Evolutionary conservation across 2,797 vertebrate species (phyloP).

Genomic region (Pipistrellus nathusii): DNA sequence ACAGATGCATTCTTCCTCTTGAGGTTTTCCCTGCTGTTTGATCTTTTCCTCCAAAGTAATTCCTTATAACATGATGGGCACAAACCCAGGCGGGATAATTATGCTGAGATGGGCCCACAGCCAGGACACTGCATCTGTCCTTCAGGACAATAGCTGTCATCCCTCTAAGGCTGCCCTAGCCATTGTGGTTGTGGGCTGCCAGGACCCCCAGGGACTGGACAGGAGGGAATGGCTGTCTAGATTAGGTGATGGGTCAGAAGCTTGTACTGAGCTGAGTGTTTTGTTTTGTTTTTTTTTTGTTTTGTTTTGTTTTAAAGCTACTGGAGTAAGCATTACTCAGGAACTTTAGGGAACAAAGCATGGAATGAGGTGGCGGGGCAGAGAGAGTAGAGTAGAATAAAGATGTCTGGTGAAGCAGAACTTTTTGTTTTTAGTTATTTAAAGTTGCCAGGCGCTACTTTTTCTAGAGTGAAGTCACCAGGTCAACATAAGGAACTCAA

Average conservation of each 20-base stretch:
- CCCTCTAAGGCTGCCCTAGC: background rate
- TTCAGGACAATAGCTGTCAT: background rate
- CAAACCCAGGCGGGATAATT: slow-evolving; percentile 67
- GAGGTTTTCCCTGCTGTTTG: slow-evolving; percentile 74
- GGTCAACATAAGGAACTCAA: background rate
- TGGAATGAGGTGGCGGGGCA: background rate
- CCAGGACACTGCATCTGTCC: background rate
- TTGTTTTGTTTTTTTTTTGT: too few relatives aligned
- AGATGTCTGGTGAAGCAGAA: background rate
- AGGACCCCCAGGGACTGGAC: background rate
- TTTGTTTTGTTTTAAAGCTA: slow-evolving; percentile 2
- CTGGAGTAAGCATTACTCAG: background rate
- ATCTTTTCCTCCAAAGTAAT: slow-evolving; percentile 76
- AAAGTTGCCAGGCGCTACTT: background rate
- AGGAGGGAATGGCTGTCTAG: background rate
- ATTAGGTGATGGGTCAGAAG: background rate
- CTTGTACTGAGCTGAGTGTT: background rate
- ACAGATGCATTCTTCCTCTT: slow-evolving; percentile 80
- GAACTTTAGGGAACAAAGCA: background rate
- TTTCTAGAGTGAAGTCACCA: background rate
- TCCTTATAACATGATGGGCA: slow-evolving; percentile 72
- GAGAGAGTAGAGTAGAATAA: background rate
- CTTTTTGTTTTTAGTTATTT: slow-evolving; percentile 37
- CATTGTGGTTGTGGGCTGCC: background rate
- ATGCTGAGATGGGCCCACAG: slow-evolving; percentile 9